phyloP scores from a whole-genome alignment of 2,888 invertebrate genomes.

The Patella pellucida region DNA sequence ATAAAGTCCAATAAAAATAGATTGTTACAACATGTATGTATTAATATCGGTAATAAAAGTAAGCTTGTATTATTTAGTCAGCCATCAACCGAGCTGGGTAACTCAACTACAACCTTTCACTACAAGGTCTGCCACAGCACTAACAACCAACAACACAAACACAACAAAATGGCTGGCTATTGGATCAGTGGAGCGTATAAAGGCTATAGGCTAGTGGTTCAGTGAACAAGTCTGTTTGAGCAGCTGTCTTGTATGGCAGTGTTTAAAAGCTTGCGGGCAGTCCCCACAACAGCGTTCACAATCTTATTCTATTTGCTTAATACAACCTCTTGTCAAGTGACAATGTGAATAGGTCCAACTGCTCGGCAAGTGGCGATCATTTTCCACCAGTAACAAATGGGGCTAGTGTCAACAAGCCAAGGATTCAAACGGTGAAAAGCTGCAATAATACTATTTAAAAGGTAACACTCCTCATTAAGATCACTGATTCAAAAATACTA shows the following conservation, averaged over 20 bases:
- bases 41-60: too few species aligned
- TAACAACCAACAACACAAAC: background rate
- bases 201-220: conserved; percentile 18
- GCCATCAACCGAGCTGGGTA: too few species aligned
- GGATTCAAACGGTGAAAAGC: conserved; percentile 19
- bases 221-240: conserved; percentile 21
- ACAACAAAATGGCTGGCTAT: conserved; percentile 24
- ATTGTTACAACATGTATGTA: too few species aligned
- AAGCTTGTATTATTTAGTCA: too few species aligned
- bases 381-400: conserved; percentile 15
- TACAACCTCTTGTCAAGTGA: conserved; percentile 18
- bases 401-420: conserved; percentile 18
- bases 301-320: conserved; percentile 18
- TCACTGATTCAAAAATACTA: conserved; percentile 27
- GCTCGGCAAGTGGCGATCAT: conserved; percentile 27
- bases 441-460: conserved; percentile 25
- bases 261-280: background rate
- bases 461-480: conserved; percentile 23
- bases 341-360: conserved; percentile 23
- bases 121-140: too few species aligned
- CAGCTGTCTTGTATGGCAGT: conserved; percentile 12
- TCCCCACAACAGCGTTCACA: conserved; percentile 19
- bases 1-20: too few species aligned
- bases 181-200: conserved; percentile 7
- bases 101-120: too few species aligned